Conservation (phyloP, 2,797 vertebrate genomes). For the Rhinichthys osculus region DNA sequence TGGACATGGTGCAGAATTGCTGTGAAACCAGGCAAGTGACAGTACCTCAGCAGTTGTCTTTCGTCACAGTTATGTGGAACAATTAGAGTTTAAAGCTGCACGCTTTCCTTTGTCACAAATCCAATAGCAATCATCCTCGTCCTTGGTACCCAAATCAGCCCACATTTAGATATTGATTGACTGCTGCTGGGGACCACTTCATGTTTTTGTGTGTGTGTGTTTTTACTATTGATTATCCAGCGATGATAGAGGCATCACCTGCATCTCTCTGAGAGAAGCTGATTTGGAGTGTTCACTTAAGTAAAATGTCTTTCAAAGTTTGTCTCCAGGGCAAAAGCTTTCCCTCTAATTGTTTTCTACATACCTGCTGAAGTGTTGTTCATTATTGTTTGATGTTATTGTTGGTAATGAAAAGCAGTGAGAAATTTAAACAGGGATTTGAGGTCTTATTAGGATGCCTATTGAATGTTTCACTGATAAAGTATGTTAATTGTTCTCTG, state of each 20-base stretch:
- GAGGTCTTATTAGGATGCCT: neutral
- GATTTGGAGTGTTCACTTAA: neutral
- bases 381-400: neutral
- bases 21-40: constrained; percentile 30
- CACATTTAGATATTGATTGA: constrained; percentile 76
- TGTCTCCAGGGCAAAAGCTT: neutral
- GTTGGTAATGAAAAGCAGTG: constrained; percentile 4
- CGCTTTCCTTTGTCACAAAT: constrained; percentile 78
- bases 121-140: constrained; percentile 81
- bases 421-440: constrained; percentile 15
- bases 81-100: constrained; percentile 76
- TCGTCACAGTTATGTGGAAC: constrained; percentile 70
- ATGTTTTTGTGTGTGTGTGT: constrained; percentile 56
- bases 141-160: constrained; percentile 75
- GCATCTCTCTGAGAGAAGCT: constrained; percentile 18
- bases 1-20: constrained; percentile 21
- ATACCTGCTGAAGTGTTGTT: neutral
- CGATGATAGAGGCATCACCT: constrained; percentile 46
- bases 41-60: constrained; percentile 55
- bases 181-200: constrained; percentile 68
- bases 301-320: constrained; percentile 21
- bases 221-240: constrained; percentile 73
- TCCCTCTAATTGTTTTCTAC: neutral
- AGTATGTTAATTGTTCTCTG: constrained; percentile 25
- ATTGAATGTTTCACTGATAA: constrained; percentile 2